Evolutionary conservation across 2,888 invertebrate species (phyloP).

Genomic region (Lasioglossum vierecki): DNA sequence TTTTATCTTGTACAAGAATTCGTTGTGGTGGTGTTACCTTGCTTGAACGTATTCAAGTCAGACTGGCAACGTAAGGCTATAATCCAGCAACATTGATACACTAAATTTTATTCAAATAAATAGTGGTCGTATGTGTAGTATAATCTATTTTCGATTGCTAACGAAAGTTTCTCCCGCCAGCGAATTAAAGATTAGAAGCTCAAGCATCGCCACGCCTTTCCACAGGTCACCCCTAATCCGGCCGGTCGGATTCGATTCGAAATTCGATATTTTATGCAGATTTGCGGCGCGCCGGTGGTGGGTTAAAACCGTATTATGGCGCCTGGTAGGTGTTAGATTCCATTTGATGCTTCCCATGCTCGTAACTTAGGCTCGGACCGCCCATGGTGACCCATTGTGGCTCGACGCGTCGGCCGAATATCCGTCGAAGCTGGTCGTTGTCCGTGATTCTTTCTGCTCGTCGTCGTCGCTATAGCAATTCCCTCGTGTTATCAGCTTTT

Average conservation of each 20-base stretch:
- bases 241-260: conserved; percentile 34
- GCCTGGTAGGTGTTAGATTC: conserved; percentile 69
- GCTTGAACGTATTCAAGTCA: too few species aligned
- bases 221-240: conserved; percentile 36
- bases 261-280: conserved; percentile 62
- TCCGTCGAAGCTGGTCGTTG: conserved; percentile 29
- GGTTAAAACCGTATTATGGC: conserved; percentile 61
- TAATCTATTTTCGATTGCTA: too few species aligned
- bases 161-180: too few species aligned
- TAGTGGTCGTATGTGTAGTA: too few species aligned
- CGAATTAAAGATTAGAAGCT: neutral
- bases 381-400: conserved; percentile 68
- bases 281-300: conserved; percentile 40
- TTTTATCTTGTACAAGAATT: too few species aligned
- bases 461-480: conserved; percentile 20
- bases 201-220: neutral
- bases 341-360: conserved; percentile 69
- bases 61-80: too few species aligned
- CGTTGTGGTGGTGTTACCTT: too few species aligned
- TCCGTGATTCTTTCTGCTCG: conserved; percentile 39
- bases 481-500: conserved; percentile 40
- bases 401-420: conserved; percentile 44
- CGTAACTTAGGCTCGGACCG: conserved; percentile 61
- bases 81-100: too few species aligned
- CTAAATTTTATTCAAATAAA: too few species aligned